Conservation (phyloP, 2,797 vertebrate genomes). For the Xiphophorus birchmanni region DNA sequence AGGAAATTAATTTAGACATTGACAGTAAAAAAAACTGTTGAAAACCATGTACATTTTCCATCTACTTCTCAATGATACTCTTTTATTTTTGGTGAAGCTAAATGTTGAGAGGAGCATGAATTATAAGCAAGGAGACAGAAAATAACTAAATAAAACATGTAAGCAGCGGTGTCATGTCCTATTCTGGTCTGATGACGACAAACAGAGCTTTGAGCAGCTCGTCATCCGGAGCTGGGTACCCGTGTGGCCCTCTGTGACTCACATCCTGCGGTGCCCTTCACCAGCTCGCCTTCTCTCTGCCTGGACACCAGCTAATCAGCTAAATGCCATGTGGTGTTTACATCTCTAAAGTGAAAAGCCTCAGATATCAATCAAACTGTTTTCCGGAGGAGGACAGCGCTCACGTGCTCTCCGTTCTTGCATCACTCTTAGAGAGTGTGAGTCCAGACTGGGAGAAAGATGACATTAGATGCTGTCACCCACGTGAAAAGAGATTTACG, state of each 20-base stretch:
- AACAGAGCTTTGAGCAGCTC: slow-evolving; percentile 14
- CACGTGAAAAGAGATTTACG: slow-evolving; percentile 64
- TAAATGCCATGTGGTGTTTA: slow-evolving; percentile 33
- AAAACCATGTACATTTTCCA: background rate
- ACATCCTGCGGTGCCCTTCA: slow-evolving; percentile 49
- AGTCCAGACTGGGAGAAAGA: slow-evolving; percentile 14
- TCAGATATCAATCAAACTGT: slow-evolving; percentile 58
- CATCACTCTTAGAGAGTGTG: slow-evolving; percentile 32
- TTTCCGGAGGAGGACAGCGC: slow-evolving; percentile 38
- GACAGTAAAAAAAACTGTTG: background rate
- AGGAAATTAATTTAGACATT: background rate
- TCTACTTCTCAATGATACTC: background rate
- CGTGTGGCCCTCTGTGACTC: slow-evolving; percentile 36
- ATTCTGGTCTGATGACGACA: slow-evolving; percentile 15
- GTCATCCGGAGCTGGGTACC: slow-evolving; percentile 15
- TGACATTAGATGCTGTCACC: slow-evolving; percentile 53
- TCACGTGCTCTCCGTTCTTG: slow-evolving; percentile 15
- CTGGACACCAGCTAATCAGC: slow-evolving; percentile 49
- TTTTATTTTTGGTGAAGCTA: background rate
- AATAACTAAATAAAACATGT: background rate
- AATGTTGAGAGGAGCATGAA: background rate
- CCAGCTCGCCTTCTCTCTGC: slow-evolving; percentile 11
- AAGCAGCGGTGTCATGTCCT: slow-evolving; percentile 21
- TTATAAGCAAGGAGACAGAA: background rate
- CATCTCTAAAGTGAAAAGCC: slow-evolving; percentile 46